Evolutionary conservation across 1,140 invertebrate genomes (phyloP), one percentile per base, ranked within the genome.

Genomic region (Dolichoris vasculosae): DNA sequence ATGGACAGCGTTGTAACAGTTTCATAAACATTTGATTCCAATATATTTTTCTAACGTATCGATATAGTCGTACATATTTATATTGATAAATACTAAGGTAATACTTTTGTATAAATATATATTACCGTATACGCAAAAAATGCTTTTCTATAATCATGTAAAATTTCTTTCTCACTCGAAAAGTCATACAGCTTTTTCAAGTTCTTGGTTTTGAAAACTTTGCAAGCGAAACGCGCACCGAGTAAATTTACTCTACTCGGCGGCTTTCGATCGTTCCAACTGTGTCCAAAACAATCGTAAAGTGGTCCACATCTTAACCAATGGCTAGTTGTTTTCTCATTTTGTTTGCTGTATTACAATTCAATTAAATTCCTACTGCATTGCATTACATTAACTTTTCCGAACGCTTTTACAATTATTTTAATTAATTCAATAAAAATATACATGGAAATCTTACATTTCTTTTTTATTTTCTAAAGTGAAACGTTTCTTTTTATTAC

Each of bases 171-270:
- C 26, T 35, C 32, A 15, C 73, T 46, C 26, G 67, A 59, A 59
- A 71, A 73, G 64, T 85, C 69, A 40, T 82, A 73, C 51, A 6
- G n/a, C 35, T 73, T 30, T 0, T 30, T 23, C 48, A 75, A 13
- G 8, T 73, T 46, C 38, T 51, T 40, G 8, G 38, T 51, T 59
- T 46, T 75, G 35, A 35, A 63, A 63, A 59, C 35, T 38, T 46
- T 48, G 43, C 40, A 83, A 67, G n/a, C 46, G 59, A 88, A 83
- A 75, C 86, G 85, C 84, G 83, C 35, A 69, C 83, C 77, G 51
- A 32, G 55, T 87, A 76, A 83, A 83, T 76, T 46, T 77, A 83
- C n/a, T n/a, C n/a, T n/a, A n/a, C n/a, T n/a, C n/a, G n/a, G n/a
- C n/a, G n/a, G n/a, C n/a, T n/a, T n/a, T n/a, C n/a, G n/a, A n/a